Conservation (phyloP, 2,113 vertebrate species). For the Ginglymostoma cirratum region DNA sequence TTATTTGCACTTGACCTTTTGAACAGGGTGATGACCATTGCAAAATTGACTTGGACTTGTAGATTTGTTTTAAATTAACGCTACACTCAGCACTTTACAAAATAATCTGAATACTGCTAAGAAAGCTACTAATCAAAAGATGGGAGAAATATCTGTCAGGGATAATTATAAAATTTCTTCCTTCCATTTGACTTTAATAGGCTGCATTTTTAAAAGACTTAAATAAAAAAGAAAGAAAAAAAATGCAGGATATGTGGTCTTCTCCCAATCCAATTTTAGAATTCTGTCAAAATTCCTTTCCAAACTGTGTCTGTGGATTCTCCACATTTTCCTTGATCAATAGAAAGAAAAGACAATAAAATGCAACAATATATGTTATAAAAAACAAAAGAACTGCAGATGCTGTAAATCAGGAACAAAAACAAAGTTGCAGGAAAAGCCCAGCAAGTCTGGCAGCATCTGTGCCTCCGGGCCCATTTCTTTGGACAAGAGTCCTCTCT, state of each 20-base stretch:
- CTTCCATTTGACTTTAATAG: neutral
- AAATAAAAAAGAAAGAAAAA: neutral
- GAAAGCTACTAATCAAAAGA: neutral
- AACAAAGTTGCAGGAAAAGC: no score
- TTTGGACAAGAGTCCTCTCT: no score
- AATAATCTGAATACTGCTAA: neutral
- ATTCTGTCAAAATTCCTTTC: neutral
- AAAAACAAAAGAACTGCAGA: no score
- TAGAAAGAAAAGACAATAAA: neutral
- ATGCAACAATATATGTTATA: neutral
- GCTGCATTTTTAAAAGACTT: neutral
- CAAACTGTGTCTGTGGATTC: neutral
- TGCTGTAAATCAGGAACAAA: no score
- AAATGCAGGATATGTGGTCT: neutral
- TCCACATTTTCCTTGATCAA: neutral
- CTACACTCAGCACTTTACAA: neutral
- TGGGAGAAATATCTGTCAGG: neutral
- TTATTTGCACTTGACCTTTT: neutral
- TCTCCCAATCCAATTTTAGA: neutral
- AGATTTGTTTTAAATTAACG: neutral
- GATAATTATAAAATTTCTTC: neutral
- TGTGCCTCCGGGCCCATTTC: no score
- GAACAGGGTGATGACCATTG: neutral
- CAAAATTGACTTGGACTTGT: neutral
- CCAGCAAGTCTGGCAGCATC: no score